Conservation (phyloP, 1,140 invertebrate genomes). For the Cotesia chilonis region DNA sequence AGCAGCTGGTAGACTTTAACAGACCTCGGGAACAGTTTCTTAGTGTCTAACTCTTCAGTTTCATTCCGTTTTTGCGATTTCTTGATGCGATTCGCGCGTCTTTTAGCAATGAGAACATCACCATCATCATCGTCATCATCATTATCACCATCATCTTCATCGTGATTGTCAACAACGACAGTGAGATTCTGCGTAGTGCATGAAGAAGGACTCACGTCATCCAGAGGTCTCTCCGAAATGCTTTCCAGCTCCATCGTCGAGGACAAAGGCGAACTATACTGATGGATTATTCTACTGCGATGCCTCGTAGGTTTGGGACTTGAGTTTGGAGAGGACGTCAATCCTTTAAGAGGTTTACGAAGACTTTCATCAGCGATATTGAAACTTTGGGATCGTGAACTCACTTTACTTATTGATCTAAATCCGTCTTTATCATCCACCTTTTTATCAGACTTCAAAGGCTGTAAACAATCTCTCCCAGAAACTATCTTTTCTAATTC, state of each 20-base stretch:
- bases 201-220: neutral
- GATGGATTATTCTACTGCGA: constrained; percentile 37
- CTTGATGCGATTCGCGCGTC: neutral
- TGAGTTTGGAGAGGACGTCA: constrained; percentile 11
- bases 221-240: constrained; percentile 35
- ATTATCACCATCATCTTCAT: constrained; percentile 18
- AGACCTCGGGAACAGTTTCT: constrained; percentile 40
- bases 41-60: neutral
- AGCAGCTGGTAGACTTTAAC: constrained; percentile 51
- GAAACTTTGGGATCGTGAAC: constrained; percentile 3
- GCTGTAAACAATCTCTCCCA: neutral
- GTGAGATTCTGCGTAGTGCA: neutral
- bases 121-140: constrained; percentile 6
- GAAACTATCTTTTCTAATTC: neutral
- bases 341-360: neutral
- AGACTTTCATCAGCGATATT: neutral
- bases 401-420: neutral
- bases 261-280: constrained; percentile 40
- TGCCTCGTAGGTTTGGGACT: constrained; percentile 12
- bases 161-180: constrained; percentile 8
- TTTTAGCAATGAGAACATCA: constrained; percentile 9
- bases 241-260: constrained; percentile 35
- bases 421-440: neutral
- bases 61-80: neutral
- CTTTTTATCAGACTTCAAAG: neutral